phyloP scores from a whole-genome alignment of 2,113 vertebrate species.

The Struthidea cinerea region DNA sequence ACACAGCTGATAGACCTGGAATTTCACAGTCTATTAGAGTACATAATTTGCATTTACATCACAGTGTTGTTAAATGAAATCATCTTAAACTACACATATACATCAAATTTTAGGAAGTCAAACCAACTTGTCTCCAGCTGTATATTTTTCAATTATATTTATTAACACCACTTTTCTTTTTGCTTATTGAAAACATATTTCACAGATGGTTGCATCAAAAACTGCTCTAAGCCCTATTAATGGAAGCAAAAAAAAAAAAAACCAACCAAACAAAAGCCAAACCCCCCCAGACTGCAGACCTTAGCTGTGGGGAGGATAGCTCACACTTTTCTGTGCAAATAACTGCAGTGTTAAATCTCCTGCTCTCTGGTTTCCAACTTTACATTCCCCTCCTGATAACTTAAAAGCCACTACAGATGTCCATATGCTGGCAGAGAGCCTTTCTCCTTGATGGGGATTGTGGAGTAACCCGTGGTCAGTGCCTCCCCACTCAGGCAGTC shows the following conservation, averaged over 20 bases:
- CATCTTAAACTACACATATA: neutral
- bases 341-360: neutral
- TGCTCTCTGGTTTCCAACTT: neutral
- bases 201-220: neutral
- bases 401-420: neutral
- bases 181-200: neutral
- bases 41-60: neutral
- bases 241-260: neutral
- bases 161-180: neutral
- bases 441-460: neutral
- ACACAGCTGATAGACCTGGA: neutral
- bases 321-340: neutral
- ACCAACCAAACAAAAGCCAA: neutral
- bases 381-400: neutral
- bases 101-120: neutral
- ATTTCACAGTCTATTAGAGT: neutral
- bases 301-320: neutral
- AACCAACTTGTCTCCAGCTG: neutral
- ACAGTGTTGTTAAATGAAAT: neutral
- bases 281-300: neutral
- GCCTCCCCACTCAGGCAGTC: accelerated
- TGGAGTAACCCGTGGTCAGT: accelerated
- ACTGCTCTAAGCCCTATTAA: neutral
- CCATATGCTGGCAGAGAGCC: accelerated
- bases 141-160: neutral